Conservation (phyloP, 1,140 invertebrate species). For the Rhagoletis pomonella region DNA sequence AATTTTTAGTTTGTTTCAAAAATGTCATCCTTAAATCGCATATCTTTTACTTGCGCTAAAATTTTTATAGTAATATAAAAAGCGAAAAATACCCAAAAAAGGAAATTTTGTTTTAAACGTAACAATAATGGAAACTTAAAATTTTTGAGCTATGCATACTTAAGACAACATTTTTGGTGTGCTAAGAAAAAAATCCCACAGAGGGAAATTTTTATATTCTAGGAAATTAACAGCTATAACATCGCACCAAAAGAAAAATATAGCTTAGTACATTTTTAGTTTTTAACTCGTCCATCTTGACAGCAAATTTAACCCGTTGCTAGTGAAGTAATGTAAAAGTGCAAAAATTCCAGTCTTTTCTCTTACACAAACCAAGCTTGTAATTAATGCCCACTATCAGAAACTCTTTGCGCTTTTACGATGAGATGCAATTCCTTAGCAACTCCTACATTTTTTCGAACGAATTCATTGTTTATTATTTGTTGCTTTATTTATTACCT, state of each 20-base stretch:
- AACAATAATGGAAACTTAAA: neutral
- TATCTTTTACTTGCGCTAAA: neutral
- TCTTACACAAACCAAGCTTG: neutral
- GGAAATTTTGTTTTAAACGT: neutral
- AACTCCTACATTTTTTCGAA: neutral
- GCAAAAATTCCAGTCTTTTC: neutral
- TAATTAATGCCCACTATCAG: neutral
- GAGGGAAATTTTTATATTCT: neutral
- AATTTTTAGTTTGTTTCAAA: neutral
- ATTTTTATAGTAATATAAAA: neutral
- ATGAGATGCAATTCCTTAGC: neutral
- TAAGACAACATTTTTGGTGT: no score
- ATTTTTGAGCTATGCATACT: no score
- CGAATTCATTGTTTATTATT: neutral
- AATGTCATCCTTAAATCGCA: neutral
- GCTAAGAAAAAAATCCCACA: neutral
- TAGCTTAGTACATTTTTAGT: no score
- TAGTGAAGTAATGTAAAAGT: no score
- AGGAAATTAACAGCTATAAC: no score
- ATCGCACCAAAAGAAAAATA: no score
- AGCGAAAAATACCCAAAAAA: neutral
- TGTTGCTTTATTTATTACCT: neutral
- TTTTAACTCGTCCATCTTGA: no score
- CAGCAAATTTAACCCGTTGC: no score
- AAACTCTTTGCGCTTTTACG: constrained; percentile 9